A percentile compares a stretch with the other conserved stretches of the same genome.
phyloP scores from a whole-genome alignment of 2,797 vertebrate genomes.

The Caiman crocodilus region DNA sequence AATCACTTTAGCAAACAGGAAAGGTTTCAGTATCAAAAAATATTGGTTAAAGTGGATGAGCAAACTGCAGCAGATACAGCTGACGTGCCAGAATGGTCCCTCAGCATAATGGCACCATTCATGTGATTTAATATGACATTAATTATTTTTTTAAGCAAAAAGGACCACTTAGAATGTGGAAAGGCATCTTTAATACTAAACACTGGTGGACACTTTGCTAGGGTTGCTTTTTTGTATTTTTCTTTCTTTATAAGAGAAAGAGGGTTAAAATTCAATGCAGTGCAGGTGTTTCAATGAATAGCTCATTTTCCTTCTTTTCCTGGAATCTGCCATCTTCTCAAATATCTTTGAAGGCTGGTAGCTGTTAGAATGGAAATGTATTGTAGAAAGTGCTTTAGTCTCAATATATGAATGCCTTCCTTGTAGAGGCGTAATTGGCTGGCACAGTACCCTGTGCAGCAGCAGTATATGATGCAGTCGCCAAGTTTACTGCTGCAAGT shows the following conservation, averaged over 20 bases:
- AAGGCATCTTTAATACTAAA: neutral
- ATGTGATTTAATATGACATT: fast-evolving
- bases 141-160: neutral
- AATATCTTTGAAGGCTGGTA: neutral
- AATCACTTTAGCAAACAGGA: neutral
- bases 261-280: neutral
- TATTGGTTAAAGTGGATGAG: neutral
- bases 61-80: neutral
- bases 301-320: neutral
- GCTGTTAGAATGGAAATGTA: neutral
- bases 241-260: neutral
- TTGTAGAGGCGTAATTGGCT: neutral
- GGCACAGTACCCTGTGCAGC: neutral
- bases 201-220: neutral
- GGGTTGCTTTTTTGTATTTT: neutral
- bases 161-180: neutral
- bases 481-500: no score
- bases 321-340: neutral
- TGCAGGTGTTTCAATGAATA: neutral
- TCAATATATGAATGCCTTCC: neutral
- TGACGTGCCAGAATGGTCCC: neutral
- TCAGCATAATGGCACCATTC: neutral
- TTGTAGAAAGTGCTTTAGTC: neutral
- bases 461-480: no score
- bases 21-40: neutral